Conservation (phyloP, 1,140 invertebrate genomes). For the Aphis gossypii region DNA sequence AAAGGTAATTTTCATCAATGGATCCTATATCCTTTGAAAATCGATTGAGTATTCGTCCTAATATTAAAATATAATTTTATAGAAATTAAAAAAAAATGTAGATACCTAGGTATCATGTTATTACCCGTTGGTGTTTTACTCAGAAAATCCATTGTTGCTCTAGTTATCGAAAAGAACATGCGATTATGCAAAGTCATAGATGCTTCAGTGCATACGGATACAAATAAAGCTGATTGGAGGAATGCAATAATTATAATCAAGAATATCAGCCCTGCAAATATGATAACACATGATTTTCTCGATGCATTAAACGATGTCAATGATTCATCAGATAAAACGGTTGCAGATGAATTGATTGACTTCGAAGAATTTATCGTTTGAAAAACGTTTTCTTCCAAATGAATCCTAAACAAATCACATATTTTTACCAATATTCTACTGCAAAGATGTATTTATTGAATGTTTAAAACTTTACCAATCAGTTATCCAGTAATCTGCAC, state of each 20-base stretch:
- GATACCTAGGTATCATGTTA: neutral
- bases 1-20: too few species aligned
- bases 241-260: slow-evolving; percentile 70
- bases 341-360: too few species aligned
- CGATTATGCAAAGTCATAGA: slow-evolving; percentile 82
- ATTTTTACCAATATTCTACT: too few species aligned
- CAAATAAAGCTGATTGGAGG: slow-evolving; percentile 75
- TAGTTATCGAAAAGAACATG: slow-evolving; percentile 83
- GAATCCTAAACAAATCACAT: slow-evolving; percentile 64
- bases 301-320: neutral
- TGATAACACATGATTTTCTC: slow-evolving; percentile 66
- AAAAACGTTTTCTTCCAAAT: slow-evolving; percentile 64
- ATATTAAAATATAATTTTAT: slow-evolving; percentile 50
- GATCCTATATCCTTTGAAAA: slow-evolving; percentile 64
- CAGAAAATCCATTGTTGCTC: slow-evolving; percentile 87
- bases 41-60: slow-evolving; percentile 76
- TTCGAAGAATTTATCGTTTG: neutral
- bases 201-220: slow-evolving; percentile 79
- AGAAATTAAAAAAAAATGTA: too few species aligned
- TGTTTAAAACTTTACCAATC: slow-evolving; percentile 69
- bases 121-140: slow-evolving; percentile 78
- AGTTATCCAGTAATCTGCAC: slow-evolving; percentile 81
- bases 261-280: slow-evolving; percentile 72
- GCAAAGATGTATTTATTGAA: too few species aligned
- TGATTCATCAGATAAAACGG: neutral